phyloP scores from a whole-genome alignment of 2,113 vertebrate species.

The Phyllopteryx taeniolatus region DNA sequence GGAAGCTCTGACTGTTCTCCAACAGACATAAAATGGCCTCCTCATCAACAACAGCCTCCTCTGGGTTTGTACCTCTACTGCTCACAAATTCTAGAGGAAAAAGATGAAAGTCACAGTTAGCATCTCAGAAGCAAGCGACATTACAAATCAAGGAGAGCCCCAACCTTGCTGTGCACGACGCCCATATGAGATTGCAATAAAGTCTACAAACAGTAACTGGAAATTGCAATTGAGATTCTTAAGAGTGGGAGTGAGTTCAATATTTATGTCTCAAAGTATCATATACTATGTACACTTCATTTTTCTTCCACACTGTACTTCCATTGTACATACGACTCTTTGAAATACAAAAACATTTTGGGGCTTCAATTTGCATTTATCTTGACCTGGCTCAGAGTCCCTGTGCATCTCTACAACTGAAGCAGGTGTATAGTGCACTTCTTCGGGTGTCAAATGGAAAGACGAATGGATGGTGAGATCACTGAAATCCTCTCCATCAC shows the following conservation, averaged over 20 bases:
- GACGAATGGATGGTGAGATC: conserved; percentile 82
- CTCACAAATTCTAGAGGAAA: conserved; percentile 61
- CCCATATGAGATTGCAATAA: not conserved
- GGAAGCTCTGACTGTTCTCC: conserved; percentile 92
- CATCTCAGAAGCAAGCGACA: not conserved
- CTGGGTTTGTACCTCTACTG: conserved; percentile 62
- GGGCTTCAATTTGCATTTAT: not conserved
- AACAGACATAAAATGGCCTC: conserved; percentile 93
- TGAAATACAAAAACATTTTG: not conserved
- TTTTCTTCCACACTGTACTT: not conserved
- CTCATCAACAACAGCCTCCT: conserved; percentile 90
- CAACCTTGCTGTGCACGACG: not conserved
- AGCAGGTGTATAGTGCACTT: conserved; percentile 76
- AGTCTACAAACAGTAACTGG: not conserved
- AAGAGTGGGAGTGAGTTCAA: not conserved
- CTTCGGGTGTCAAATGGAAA: conserved; percentile 69
- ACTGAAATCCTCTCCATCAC: conserved; percentile 69
- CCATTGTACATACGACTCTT: not conserved
- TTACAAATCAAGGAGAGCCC: not conserved
- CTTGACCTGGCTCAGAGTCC: conserved; percentile 71
- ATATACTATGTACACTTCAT: too few species aligned
- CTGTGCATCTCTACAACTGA: conserved; percentile 84
- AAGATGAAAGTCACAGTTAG: not conserved
- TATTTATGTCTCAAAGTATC: not conserved
- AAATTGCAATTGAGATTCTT: not conserved